phyloP scores from a whole-genome alignment of 2,113 vertebrate species.

The Centropus bengalensis region DNA sequence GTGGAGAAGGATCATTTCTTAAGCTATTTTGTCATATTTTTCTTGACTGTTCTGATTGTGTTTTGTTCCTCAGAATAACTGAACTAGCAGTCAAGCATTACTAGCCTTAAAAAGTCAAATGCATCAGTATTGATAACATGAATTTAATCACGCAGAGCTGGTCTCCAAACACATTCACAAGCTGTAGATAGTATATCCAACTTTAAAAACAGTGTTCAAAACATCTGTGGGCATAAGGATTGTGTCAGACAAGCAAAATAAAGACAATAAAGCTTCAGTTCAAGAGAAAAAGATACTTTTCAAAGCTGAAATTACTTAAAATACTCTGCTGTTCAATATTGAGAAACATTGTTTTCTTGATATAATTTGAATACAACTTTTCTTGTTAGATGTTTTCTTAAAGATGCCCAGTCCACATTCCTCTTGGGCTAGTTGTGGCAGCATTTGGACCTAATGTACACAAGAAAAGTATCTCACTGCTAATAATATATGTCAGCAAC shows the following conservation, averaged over 20 bases:
- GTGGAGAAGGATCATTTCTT: not conserved
- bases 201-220: not conserved
- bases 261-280: not conserved
- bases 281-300: not conserved
- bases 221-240: not conserved
- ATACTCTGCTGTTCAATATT: not conserved
- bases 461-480: not conserved
- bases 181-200: not conserved
- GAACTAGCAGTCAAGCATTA: not conserved
- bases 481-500: not conserved
- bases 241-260: not conserved
- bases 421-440: not conserved
- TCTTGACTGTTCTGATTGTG: not conserved
- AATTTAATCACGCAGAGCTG: not conserved
- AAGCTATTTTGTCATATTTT: conserved; percentile 9
- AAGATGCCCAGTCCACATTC: not conserved
- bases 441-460: rapidly evolving
- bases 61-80: not conserved
- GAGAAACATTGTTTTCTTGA: not conserved
- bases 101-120: not conserved
- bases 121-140: not conserved
- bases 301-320: not conserved
- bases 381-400: not conserved
- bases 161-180: not conserved
- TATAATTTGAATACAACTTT: not conserved